Base-by-base conservation (phyloP, 2,888 invertebrate species). In the Agrotis exclamationis region DNA sequence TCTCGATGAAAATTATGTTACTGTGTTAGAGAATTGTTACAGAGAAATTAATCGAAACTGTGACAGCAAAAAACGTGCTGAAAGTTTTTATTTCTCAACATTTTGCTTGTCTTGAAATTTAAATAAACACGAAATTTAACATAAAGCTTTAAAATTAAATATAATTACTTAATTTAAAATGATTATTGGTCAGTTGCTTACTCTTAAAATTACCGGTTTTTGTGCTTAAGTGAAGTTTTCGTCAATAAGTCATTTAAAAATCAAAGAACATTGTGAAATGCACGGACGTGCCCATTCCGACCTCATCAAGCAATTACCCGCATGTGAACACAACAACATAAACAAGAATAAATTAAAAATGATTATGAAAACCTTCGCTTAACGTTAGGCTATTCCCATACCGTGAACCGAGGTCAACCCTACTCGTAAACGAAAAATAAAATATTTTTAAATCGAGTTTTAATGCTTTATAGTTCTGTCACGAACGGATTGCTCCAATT, bases 401-500 rank as follows among this genome's bases (percentile, higher is more conserved):
- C 67, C 53, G 54, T 18, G 28, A 2, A 9, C 9, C 78, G 65
- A 77, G 79, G 73, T 83, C 70, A 72, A 64, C 62, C 44, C 68
- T 75, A 82, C 73, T 57, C 72, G 65, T 80, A 84, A 83, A 85
- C 64, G 53, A 85, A 88, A 85, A 84, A 67, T 78, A 85, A 86
- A 85, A 85, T 85, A 54, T 80, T 87, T 86, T 89, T 63, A 84
- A 86, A 87, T 86, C 87, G 79, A 87, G 85, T 88, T 90, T 90
- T 88, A 89, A 87, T 88, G 86, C 86, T 93, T 92, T 93, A 93
- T 87, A 84, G 86, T 85, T 86, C 87, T 90, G 92, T 91, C 91
- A 86, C 89, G 80, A 87, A 84, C 82, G 85, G 86, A 93, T 93
- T 92, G 92, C 90, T 90, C 92, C 92, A 94, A 95, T 94, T 94